Evolutionary conservation across 92 coral and sea anemone species (phyloP).

Genomic region (Parazoanthus atlanticus): DNA sequence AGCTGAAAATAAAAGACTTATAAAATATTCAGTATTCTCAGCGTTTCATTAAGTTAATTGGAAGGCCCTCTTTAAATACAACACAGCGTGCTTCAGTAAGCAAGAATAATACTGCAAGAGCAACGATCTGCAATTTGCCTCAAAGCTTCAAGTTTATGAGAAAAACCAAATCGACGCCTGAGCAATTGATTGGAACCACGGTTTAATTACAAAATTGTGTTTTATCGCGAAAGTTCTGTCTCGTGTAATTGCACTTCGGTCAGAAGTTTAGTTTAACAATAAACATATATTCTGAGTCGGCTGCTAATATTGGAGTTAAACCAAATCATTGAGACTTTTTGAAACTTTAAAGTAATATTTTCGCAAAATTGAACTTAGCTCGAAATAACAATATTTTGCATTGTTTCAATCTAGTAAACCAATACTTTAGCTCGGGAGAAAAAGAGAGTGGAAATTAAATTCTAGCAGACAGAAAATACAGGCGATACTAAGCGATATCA

Average conservation of each 20-base stretch:
- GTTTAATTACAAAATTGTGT: slow-evolving; percentile 2
- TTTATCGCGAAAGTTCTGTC: neutral
- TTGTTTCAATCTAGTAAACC: neutral
- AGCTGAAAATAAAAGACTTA: neutral
- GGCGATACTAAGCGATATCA: slow-evolving; percentile 11
- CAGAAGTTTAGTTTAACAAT: neutral
- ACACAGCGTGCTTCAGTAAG: slow-evolving; percentile 30
- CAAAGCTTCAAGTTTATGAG: slow-evolving; percentile 3
- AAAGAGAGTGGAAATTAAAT: neutral
- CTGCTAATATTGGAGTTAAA: neutral
- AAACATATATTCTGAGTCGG: neutral
- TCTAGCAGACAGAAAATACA: neutral
- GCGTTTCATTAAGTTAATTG: slow-evolving; percentile 40
- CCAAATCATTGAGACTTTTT: neutral
- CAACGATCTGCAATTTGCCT: slow-evolving; percentile 14
- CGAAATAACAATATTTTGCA: neutral
- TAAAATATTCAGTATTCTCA: slow-evolving; percentile 41
- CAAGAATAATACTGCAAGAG: slow-evolving; percentile 1
- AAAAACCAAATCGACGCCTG: neutral
- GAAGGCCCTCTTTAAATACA: slow-evolving; percentile 22
- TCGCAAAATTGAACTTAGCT: neutral
- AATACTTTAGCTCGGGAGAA: neutral
- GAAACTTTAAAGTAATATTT: neutral
- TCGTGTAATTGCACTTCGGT: slow-evolving; percentile 21
- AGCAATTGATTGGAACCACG: neutral